Evolutionary conservation across 1,140 invertebrate species (phyloP), one percentile per base, ranked within the genome.

Genomic region (Mya arenaria): DNA sequence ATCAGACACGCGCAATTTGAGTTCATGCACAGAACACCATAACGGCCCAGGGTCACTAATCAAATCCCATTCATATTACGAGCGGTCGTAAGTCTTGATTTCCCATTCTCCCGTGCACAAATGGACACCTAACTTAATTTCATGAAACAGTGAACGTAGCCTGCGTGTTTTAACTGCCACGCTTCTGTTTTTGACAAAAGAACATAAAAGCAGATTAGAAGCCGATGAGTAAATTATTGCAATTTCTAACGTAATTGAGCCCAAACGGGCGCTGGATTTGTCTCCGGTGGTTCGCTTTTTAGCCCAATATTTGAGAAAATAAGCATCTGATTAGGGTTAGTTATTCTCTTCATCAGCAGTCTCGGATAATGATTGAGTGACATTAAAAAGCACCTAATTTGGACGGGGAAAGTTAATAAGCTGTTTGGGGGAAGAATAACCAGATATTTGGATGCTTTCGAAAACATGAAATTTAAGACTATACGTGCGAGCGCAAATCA

Each of bases 201-300:
- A 82, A 82, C 56, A 73, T 82, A 82, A 82, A 73, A 52, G 69
- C 32, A 65, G 69, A 73, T 82, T 82, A 63, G 69, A 56, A 36
- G 2, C 10, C 30, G 52, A 52, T n/a, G 60, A 74, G 79, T 58
- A 72, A 74, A 73, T 82, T 72, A 82, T 82, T 66, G 48, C 77
- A 69, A 80, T 80, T 80, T 80, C n/a, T 62, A 71, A 62, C 34
- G 30, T 69, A 71, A 65, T 72, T 82, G 52, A 74, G 60, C 68
- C 68, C 30, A 69, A 73, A 82, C 65, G 71, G 60, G 77, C 55
- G 77, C 66, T 58, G 65, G 68, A 80, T 69, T 80, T 80, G 44
- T 32, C 63, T 80, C 68, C 48, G 56, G 19, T 56, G 36, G 37
- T 68, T 60, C 69, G 60, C 77, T 62, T 62, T 66, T 69, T 65